These are phyloP conservation scores for Ylistrum balloti DNA, from an alignment of 1,140 invertebrate genomes.

Conservation along the genomic window DNA sequence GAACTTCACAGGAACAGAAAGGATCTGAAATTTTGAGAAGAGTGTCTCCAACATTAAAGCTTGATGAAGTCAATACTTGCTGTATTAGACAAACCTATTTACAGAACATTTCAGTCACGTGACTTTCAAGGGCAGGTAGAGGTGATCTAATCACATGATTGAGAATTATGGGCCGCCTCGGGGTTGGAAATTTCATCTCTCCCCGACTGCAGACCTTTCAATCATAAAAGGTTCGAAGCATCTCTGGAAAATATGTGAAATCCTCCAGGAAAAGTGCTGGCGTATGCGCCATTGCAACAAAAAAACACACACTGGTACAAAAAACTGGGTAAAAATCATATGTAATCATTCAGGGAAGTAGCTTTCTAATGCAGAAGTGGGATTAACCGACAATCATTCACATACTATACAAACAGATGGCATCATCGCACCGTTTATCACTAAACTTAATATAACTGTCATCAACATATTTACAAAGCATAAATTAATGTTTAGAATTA, in stretches of 20 bases:
- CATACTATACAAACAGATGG: too few relatives aligned
- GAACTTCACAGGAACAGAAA: conserved; percentile 34
- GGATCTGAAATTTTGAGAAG: neutral
- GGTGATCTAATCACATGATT: conserved; percentile 38
- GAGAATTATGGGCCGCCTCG: conserved; percentile 35
- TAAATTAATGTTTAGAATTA: too few relatives aligned
- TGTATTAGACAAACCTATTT: conserved; percentile 38
- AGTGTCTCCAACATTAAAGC: neutral
- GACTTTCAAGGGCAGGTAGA: conserved; percentile 32
- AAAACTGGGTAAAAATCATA: neutral
- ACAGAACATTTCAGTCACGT: conserved; percentile 31
- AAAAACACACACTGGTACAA: conserved; percentile 32
- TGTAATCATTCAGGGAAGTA: neutral
- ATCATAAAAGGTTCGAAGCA: conserved; percentile 20
- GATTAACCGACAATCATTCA: neutral
- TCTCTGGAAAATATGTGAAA: conserved; percentile 48
- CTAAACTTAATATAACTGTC: too few relatives aligned
- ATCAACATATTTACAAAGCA: too few relatives aligned
- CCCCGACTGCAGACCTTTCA: conserved; percentile 31
- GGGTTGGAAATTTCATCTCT: conserved; percentile 43
- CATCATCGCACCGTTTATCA: too few relatives aligned
- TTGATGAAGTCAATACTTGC: conserved; percentile 38
- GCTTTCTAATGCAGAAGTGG: neutral
- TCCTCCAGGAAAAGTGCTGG: conserved; percentile 45
- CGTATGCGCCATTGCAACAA: conserved; percentile 27